phyloP scores from a whole-genome alignment of 2,888 invertebrate species.

The Dimorphilus gyrociliatus region DNA sequence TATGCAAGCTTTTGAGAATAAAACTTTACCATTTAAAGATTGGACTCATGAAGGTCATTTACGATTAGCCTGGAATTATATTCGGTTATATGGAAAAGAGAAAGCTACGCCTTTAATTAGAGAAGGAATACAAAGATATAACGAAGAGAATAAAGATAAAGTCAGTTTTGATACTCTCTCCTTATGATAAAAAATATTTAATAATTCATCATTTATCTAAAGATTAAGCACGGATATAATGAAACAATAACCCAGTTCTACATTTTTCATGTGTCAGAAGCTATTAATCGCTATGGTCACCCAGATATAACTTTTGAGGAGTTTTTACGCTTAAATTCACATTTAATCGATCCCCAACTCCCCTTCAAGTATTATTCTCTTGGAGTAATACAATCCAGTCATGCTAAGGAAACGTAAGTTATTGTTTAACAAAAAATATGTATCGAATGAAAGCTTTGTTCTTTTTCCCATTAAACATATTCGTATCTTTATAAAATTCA shows the following conservation, averaged over 20 bases:
- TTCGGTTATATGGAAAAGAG: constrained; percentile 22
- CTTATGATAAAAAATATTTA: no score
- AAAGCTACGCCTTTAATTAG: constrained; percentile 25
- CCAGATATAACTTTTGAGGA: constrained; percentile 18
- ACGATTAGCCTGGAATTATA: constrained; percentile 35
- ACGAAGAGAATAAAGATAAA: constrained; percentile 26
- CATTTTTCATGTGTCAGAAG: constrained; percentile 22
- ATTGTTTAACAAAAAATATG: no score
- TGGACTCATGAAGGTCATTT: constrained; percentile 34
- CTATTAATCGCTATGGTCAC: constrained; percentile 11
- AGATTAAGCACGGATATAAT: constrained; percentile 22
- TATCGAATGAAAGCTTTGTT: no score
- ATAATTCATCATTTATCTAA: no score
- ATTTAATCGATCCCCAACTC: constrained; percentile 16
- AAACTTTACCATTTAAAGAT: constrained; percentile 28
- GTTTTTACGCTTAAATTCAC: constrained; percentile 19
- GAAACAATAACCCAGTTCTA: constrained; percentile 34
- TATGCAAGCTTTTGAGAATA: constrained; percentile 31
- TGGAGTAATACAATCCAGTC: no score
- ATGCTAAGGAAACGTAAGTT: no score
- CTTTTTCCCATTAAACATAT: no score
- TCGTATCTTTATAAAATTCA: no score
- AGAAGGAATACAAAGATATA: constrained; percentile 26
- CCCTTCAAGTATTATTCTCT: constrained; percentile 22
- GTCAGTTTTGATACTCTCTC: no score